These are phyloP conservation scores for Hydraecia micacea DNA, from an alignment of 2,888 invertebrate species.

Conservation along the genomic window DNA sequence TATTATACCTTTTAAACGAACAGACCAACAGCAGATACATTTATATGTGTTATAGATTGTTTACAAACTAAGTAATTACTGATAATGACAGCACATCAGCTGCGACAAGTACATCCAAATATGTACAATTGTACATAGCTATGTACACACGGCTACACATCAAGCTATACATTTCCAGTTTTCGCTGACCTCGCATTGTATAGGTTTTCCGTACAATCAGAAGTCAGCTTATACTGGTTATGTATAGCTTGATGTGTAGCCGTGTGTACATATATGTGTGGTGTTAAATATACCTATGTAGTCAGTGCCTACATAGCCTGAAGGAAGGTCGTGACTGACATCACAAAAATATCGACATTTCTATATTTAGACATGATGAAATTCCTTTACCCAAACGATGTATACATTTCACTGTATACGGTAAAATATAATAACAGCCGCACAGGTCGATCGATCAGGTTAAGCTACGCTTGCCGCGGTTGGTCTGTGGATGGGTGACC, in stretches of 20 bases:
- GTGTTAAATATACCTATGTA: neutral
- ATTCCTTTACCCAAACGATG: neutral
- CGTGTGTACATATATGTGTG: no score
- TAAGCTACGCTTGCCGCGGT: no score
- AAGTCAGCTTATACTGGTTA: no score
- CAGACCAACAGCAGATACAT: neutral
- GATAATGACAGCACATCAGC: constrained; percentile 28
- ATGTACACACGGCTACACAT: no score
- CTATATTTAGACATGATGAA: constrained; percentile 40
- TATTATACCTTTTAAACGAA: neutral
- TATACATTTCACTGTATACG: neutral
- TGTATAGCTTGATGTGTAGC: no score
- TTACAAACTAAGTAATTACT: constrained; percentile 14
- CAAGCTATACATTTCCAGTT: no score
- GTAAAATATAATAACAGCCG: no score
- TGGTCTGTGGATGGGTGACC: no score
- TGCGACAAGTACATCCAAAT: constrained; percentile 8
- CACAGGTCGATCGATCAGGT: no score
- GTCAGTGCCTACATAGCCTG: neutral
- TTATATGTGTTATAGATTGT: neutral
- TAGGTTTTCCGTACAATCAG: no score
- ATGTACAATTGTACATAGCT: neutral
- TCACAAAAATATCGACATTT: constrained; percentile 21
- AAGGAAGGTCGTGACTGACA: constrained; percentile 6
- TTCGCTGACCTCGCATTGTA: no score